A percentile compares a stretch with the other conserved stretches of the same genome.
These are phyloP conservation scores for Ridgeia piscesae DNA, from an alignment of 1,140 invertebrate species.

Conservation along the genomic window DNA sequence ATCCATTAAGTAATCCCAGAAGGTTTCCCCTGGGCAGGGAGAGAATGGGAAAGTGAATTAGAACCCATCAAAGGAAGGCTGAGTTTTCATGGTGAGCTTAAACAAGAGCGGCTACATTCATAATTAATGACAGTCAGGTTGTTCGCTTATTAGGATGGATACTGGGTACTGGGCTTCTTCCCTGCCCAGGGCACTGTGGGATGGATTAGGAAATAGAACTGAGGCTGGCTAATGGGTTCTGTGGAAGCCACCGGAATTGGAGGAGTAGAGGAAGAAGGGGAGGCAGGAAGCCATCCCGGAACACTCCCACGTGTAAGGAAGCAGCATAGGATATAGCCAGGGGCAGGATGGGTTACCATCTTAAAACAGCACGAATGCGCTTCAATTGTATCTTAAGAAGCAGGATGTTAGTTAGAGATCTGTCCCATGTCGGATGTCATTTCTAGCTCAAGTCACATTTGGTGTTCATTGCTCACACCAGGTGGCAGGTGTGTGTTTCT, in stretches of 20 bases:
- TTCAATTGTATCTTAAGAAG: neutral
- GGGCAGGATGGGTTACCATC: too few relatives aligned
- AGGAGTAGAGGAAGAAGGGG: neutral
- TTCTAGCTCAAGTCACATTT: neutral
- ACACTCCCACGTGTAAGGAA: neutral
- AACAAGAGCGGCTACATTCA: neutral
- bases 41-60: neutral
- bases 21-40: neutral
- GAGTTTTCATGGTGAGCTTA: neutral
- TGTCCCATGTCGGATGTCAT: neutral
- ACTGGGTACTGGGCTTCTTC: neutral
- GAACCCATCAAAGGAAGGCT: neutral
- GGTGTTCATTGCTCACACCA: neutral
- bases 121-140: neutral
- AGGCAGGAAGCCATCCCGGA: neutral
- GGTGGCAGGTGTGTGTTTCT: neutral
- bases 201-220: neutral
- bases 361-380: too few relatives aligned
- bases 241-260: neutral
- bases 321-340: neutral
- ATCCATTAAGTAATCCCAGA: constrained; percentile 5
- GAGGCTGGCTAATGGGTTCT: neutral
- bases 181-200: neutral
- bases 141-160: neutral
- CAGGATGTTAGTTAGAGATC: neutral